These are phyloP conservation scores for Patagioenas fasciata DNA, from an alignment of 2,113 vertebrate genomes.

Conservation along the genomic window DNA sequence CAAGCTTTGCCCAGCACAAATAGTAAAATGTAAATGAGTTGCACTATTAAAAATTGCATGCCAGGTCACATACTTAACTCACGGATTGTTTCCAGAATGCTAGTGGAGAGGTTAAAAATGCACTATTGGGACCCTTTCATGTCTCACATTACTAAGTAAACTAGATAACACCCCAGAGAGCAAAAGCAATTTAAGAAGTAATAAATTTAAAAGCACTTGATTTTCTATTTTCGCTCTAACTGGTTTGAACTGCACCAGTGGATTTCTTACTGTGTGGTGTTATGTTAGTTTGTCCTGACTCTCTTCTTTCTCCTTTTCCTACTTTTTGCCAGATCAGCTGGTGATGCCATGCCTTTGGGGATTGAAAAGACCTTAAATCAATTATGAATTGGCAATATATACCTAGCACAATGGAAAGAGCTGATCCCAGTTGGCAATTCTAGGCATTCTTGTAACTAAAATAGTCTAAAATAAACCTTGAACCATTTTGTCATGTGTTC, in stretches of 20 bases:
- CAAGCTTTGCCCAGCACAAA: not conserved
- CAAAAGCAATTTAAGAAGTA: constrained; percentile 3
- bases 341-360: not conserved
- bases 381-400: not conserved
- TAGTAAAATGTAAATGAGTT: not conserved
- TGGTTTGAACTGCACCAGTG: not conserved
- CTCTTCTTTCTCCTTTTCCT: not conserved
- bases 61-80: not conserved
- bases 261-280: not conserved
- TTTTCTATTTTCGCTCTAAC: not conserved
- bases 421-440: not conserved
- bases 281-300: not conserved
- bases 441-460: not conserved
- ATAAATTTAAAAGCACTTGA: constrained; percentile 28
- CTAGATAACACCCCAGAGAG: not conserved
- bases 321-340: not conserved
- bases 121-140: not conserved
- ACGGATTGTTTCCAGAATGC: not conserved
- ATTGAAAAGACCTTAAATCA: not conserved
- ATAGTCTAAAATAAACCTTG: not conserved
- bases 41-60: not conserved
- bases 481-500: not conserved
- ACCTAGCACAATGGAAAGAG: not conserved
- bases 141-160: not conserved
- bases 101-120: not conserved